Conservation (phyloP, 2,113 vertebrate species). For the Phrynosoma platyrhinos region DNA sequence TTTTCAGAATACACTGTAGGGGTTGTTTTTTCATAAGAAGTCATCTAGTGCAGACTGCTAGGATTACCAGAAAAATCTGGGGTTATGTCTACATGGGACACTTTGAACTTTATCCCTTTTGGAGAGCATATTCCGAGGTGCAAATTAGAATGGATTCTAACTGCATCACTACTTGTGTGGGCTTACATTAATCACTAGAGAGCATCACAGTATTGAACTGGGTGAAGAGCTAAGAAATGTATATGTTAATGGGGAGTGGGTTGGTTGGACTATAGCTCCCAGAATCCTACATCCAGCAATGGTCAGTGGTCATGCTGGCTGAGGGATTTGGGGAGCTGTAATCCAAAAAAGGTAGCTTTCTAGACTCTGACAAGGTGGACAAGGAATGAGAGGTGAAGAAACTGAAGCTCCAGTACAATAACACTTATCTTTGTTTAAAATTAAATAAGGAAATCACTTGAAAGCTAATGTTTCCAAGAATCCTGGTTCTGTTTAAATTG, state of each 20-base stretch:
- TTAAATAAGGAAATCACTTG: not conserved
- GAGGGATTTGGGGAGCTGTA: no score
- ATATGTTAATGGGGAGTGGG: no score
- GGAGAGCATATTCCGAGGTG: not conserved
- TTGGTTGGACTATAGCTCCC: no score
- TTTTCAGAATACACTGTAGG: not conserved
- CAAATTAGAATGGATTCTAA: not conserved
- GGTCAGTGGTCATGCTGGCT: no score
- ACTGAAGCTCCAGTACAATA: not conserved
- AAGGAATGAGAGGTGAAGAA: no score
- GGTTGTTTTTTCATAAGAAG: not conserved
- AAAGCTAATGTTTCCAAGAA: not conserved
- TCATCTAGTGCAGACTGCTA: not conserved
- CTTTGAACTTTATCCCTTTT: not conserved
- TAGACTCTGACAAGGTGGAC: no score
- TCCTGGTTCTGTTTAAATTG: not conserved
- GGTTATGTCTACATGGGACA: not conserved
- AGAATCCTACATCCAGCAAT: no score
- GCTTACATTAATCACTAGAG: not conserved
- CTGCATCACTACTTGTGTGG: not conserved
- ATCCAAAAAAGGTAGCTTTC: no score
- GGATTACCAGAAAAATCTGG: not conserved
- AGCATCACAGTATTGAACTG: not conserved
- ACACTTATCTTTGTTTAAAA: not conserved
- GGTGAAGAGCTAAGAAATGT: not conserved